These are phyloP conservation scores for Hirtodrosophila duncani DNA, from an alignment of 2,888 invertebrate species.

Conservation along the genomic window DNA sequence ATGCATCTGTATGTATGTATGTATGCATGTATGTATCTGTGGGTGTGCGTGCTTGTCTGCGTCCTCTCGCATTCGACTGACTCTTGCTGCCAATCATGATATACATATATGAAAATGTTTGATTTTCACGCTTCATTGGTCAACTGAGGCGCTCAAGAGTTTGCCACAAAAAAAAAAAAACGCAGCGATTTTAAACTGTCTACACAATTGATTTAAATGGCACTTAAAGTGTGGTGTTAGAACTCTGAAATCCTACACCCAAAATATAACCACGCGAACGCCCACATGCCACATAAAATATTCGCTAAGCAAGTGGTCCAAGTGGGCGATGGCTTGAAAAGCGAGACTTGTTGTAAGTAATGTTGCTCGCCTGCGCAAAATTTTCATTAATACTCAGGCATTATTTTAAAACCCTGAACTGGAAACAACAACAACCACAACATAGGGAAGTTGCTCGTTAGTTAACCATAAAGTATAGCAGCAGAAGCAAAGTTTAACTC, in stretches of 20 bases:
- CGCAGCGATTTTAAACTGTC: conserved; percentile 53
- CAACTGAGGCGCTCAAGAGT: conserved; percentile 11
- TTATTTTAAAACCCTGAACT: too few relatives aligned
- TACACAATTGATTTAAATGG: conserved; percentile 69
- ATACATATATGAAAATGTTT: conserved; percentile 70
- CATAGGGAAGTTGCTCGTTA: too few relatives aligned
- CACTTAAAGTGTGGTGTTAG: conserved; percentile 45
- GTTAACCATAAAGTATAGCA: too few relatives aligned
- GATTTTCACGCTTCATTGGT: conserved; percentile 63
- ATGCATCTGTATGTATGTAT: conserved; percentile 6
- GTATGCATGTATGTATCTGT: conserved; percentile 11
- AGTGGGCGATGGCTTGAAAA: too few relatives aligned
- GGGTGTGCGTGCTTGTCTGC: conserved; percentile 11
- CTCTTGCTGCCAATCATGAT: conserved; percentile 50
- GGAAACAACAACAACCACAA: too few relatives aligned
- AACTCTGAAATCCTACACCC: background rate
- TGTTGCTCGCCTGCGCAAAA: too few relatives aligned
- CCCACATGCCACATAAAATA: too few relatives aligned
- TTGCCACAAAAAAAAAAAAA: conserved; percentile 25
- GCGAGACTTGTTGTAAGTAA: too few relatives aligned
- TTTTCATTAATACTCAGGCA: too few relatives aligned
- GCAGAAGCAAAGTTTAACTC: too few relatives aligned
- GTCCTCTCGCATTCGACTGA: conserved; percentile 32
- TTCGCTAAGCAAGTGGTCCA: too few relatives aligned
- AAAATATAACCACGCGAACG: too few relatives aligned